These are phyloP conservation scores for Parnassius glacialis DNA, from an alignment of 2,888 invertebrate species.

Conservation along the genomic window DNA sequence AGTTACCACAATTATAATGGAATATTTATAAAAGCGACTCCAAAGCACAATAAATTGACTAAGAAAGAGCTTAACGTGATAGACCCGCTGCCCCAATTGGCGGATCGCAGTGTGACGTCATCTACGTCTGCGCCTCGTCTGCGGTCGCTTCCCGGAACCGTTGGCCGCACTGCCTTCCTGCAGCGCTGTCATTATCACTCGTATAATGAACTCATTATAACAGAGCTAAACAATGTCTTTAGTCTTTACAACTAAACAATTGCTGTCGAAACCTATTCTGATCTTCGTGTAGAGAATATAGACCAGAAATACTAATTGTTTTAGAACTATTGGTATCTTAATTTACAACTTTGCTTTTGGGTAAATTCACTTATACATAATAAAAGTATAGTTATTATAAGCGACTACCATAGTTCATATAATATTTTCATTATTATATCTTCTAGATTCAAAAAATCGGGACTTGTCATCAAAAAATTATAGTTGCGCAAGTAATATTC, in stretches of 20 bases:
- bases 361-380: too few relatives aligned
- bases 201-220: slow-evolving; percentile 53
- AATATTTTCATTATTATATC: too few relatives aligned
- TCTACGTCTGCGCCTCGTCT: slow-evolving; percentile 70
- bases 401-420: too few relatives aligned
- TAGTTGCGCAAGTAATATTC: too few relatives aligned
- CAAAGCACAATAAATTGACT: slow-evolving; percentile 23
- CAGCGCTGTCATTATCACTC: slow-evolving; percentile 56
- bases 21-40: slow-evolving; percentile 15
- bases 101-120: slow-evolving; percentile 64
- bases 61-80: slow-evolving; percentile 46
- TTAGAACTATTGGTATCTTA: too few relatives aligned
- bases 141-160: slow-evolving; percentile 68
- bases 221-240: background rate
- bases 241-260: background rate
- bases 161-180: slow-evolving; percentile 65
- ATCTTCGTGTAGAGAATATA: too few relatives aligned
- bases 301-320: too few relatives aligned
- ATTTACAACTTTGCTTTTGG: too few relatives aligned
- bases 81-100: slow-evolving; percentile 64
- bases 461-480: too few relatives aligned
- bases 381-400: too few relatives aligned
- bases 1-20: background rate
- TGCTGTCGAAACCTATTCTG: background rate
- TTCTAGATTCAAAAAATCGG: too few relatives aligned